Evolutionary conservation across 2,888 invertebrate genomes (phyloP), one percentile per base, ranked within the genome.

Genomic region (Agriotes lineatus): DNA sequence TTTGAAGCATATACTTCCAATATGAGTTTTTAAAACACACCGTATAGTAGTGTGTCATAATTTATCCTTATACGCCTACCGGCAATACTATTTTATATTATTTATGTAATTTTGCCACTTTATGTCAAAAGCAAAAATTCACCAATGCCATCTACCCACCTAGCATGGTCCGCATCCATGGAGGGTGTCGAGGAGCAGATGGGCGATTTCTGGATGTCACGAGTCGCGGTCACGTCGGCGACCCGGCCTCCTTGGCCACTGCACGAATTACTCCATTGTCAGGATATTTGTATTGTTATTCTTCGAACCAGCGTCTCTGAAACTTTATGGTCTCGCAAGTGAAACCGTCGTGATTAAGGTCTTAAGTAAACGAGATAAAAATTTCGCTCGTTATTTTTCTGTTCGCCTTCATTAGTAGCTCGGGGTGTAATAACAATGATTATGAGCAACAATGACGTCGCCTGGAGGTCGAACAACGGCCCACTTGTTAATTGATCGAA

Each of bases 151-250:
- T n/a, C n/a, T n/a, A n/a, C n/a, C n/a, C n/a, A n/a, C n/a, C n/a
- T n/a, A n/a, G n/a, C n/a, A n/a, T n/a, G n/a, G n/a, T n/a, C n/a
- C n/a, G n/a, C n/a, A n/a, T n/a, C n/a, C 14, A 50, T 16, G 10
- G 30, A 50, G 52, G 37, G 62, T 52, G 52, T 54, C 52, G 52
- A 67, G 64, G 66, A 61, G 68, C 72, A 75, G 75, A 77, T 77
- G 75, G 77, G 71, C 74, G 76, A 78, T 77, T 75, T 75, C 74
- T 74, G 75, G 74, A 77, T 78, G 76, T 78, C 78, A 78, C 78
- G 78, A 79, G 74, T 72, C 69, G 71, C 66, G 75, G 78, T 79
- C 79, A 79, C 78, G 78, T 72, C 69, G 74, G 65, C 77, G 79
- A 79, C 79, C 77, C 74, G 76, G 72, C 76, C 76, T 74, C 71